These are phyloP conservation scores for Tenthredo notha DNA, from an alignment of 2,888 invertebrate genomes.

Conservation along the genomic window DNA sequence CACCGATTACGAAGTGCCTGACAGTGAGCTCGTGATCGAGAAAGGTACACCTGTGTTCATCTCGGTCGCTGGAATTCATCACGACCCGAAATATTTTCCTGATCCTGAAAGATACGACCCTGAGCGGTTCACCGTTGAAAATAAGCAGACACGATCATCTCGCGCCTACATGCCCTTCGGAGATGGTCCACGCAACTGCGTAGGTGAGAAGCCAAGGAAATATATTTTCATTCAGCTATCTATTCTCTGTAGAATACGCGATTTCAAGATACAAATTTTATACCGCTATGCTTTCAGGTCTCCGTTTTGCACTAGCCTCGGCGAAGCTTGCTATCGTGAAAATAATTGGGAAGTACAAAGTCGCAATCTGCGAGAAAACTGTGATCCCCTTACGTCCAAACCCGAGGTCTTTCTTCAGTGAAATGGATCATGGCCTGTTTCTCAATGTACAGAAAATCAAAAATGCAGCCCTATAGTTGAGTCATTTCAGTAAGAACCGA, in stretches of 20 bases:
- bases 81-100: constrained; percentile 75
- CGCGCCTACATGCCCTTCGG: constrained; percentile 74
- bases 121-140: constrained; percentile 76
- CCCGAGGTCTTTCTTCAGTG: not conserved
- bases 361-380: constrained; percentile 57
- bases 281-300: constrained; percentile 53
- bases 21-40: constrained; percentile 63
- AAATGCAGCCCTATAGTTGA: not conserved
- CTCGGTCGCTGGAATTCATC: constrained; percentile 71
- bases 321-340: constrained; percentile 57
- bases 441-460: not conserved
- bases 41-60: constrained; percentile 70
- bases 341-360: constrained; percentile 57
- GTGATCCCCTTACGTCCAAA: not conserved
- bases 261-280: not conserved
- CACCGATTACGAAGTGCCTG: constrained; percentile 65
- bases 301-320: constrained; percentile 59
- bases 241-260: no score
- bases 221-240: not conserved
- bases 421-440: constrained; percentile 1
- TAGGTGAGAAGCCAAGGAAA: constrained; percentile 65
- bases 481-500: no score
- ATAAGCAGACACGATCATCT: constrained; percentile 64
- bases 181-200: constrained; percentile 74
- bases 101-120: constrained; percentile 78